Conservation (phyloP, 2,113 vertebrate species). For the Phodopus roborovskii region DNA sequence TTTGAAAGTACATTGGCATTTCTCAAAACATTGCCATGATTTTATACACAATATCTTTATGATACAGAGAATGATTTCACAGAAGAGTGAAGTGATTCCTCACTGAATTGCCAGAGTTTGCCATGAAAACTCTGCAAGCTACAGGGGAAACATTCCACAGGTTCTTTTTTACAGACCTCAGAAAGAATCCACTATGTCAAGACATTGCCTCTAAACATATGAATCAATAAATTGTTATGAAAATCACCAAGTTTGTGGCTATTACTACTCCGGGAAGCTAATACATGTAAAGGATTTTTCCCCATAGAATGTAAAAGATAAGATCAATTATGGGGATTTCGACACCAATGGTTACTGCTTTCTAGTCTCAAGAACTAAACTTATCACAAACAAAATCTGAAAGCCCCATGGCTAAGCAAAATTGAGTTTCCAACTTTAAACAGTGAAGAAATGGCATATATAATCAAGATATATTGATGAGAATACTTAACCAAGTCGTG, state of each 20-base stretch:
- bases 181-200: not conserved
- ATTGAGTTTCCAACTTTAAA: not conserved
- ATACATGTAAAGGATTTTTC: not conserved
- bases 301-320: not conserved
- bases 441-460: not conserved
- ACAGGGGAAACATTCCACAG: not conserved
- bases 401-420: not conserved
- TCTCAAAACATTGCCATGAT: not conserved
- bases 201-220: not conserved
- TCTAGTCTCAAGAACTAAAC: not conserved
- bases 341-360: not conserved
- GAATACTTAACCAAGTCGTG: not conserved
- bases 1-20: slow-evolving; percentile 42
- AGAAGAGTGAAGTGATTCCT: not conserved
- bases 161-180: not conserved
- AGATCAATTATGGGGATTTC: not conserved
- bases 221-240: not conserved
- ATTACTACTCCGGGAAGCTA: not conserved
- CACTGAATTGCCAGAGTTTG: not conserved
- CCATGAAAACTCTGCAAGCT: not conserved
- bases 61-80: no score
- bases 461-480: not conserved
- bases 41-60: not conserved
- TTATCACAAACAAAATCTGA: not conserved
- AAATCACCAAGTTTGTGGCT: not conserved